These are phyloP conservation scores for Hylaeus anthracinus DNA, from an alignment of 1,140 invertebrate species.

Conservation along the genomic window DNA sequence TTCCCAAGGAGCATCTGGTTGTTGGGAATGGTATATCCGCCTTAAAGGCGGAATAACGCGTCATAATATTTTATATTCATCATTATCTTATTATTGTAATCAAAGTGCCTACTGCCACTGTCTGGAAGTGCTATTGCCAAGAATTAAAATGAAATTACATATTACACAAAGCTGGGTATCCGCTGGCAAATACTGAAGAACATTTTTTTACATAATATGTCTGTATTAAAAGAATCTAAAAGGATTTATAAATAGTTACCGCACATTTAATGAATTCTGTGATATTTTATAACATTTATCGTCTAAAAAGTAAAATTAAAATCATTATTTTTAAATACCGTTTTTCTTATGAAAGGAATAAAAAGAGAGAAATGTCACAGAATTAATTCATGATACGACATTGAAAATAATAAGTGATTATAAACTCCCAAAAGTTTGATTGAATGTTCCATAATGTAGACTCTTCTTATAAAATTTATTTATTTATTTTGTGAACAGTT, in stretches of 20 bases:
- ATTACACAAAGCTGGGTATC: slow-evolving; percentile 26
- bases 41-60: slow-evolving; percentile 75
- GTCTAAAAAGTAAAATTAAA: background rate
- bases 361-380: background rate
- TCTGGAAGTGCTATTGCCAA: slow-evolving; percentile 63
- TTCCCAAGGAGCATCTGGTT: slow-evolving; percentile 89
- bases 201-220: slow-evolving; percentile 11
- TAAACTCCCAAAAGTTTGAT: background rate
- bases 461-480: background rate
- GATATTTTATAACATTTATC: background rate
- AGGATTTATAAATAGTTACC: slow-evolving; percentile 26
- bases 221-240: background rate
- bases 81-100: slow-evolving; percentile 63
- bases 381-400: background rate
- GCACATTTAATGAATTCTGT: background rate
- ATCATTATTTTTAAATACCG: background rate
- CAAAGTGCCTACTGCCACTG: slow-evolving; percentile 76
- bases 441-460: background rate
- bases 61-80: slow-evolving; percentile 65
- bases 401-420: background rate
- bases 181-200: slow-evolving; percentile 16
- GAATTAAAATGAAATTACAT: slow-evolving; percentile 23
- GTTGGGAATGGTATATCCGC: slow-evolving; percentile 83
- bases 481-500: background rate
- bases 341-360: too few species aligned